Evolutionary conservation across 2,888 invertebrate genomes (phyloP), one percentile per base, ranked within the genome.

Genomic region (Trisateles emortualis): DNA sequence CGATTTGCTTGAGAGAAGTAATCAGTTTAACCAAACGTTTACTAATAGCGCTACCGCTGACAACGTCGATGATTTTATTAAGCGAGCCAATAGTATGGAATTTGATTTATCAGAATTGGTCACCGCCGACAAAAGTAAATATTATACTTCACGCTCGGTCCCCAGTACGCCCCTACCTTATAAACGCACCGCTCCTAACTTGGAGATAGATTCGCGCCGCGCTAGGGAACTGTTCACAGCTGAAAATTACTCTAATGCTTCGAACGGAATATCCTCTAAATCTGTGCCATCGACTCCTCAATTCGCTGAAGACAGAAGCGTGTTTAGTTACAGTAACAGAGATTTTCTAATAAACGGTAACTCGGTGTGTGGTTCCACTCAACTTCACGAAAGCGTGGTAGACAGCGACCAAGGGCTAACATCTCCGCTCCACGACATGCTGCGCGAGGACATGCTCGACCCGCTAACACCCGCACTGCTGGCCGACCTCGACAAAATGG

Each of bases 201-300:
- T 88, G 63, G 88, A 89, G 61, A 87, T 88, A 52, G 90, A 88
- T 66, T 84, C 85, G 44, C 87, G 88, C 36, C 87, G 86, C 29
- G 82, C 87, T n/a, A 74, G 88, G 33, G 87, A 88, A 53, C 59
- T 87, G 33, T 90, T 90, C 64, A 64, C 86, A 1, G 67, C 87
- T 0, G 86, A 87, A 5, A 82, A 76, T 47, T 87, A 83, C 61
- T 64, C 83, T 2, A 79, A 66, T 56, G 68, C 76, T 43, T 73
- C 88, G n/a, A 92, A 94, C 66, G 94, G 94, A 33, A 93, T 94
- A 68, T 90, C 88, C 35, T 96, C 96, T 10, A 95, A 96, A 77
- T 97, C 97, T 0, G 96, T 96, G 85, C 96, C 97, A 17, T 95
- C 96, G 8, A 85, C 85, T 40, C 97, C 97, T 11, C 93, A 95